phyloP scores from a whole-genome alignment of 2,888 invertebrate genomes.

The Tanypteryx hageni region DNA sequence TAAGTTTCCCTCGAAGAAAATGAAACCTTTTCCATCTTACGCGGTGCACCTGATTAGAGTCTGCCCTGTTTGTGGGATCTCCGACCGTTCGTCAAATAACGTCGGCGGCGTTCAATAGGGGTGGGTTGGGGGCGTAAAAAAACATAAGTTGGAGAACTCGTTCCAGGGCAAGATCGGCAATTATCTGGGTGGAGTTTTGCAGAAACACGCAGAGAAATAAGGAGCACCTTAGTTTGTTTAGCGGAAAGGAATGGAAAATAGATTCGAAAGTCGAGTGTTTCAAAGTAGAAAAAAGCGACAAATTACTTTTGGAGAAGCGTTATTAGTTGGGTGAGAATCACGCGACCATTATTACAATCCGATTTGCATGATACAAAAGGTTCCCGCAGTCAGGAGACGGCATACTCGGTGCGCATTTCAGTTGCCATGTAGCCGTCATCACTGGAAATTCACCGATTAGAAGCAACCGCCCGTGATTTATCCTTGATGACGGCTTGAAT shows the following conservation, averaged over 20 bases:
- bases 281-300: neutral
- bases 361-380: no score
- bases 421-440: no score
- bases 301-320: neutral
- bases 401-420: no score
- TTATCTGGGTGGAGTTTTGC: neutral
- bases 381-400: no score
- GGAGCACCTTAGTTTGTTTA: neutral
- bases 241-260: neutral
- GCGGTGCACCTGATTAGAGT: neutral
- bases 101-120: neutral
- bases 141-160: neutral
- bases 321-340: constrained; percentile 21
- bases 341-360: neutral
- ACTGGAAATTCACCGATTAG: no score
- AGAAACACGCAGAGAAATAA: neutral
- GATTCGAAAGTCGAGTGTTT: neutral
- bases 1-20: constrained; percentile 15
- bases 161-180: neutral
- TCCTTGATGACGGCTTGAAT: no score
- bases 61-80: neutral
- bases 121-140: neutral
- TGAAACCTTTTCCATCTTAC: constrained; percentile 3
- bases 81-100: neutral
- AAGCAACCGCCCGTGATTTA: no score